Evolutionary conservation across 2,113 vertebrate species (phyloP).

Genomic region (Shinisaurus crocodilurus): DNA sequence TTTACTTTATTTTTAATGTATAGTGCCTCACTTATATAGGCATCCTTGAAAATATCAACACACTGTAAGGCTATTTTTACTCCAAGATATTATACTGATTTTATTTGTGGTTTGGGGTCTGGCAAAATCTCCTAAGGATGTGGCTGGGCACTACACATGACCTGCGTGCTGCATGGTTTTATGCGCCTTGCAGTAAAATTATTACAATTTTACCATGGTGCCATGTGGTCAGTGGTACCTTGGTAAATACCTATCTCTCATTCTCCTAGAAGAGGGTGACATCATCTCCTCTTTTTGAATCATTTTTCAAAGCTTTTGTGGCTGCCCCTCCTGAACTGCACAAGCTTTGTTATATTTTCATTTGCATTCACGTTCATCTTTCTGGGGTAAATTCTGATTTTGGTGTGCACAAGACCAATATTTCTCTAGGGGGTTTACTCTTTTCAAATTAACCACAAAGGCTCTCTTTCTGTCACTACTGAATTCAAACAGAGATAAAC

Average conservation of each 20-base stretch:
- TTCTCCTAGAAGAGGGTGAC: not conserved
- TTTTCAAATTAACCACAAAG: constrained; percentile 42
- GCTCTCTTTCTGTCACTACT: constrained; percentile 22
- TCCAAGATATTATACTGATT: too few relatives aligned
- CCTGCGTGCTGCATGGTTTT: too few relatives aligned
- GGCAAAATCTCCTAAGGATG: not conserved
- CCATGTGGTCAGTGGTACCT: not conserved
- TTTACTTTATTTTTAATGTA: not conserved
- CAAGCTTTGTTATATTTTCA: constrained; percentile 13
- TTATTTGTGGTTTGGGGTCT: too few relatives aligned
- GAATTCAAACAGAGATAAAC: constrained; percentile 33
- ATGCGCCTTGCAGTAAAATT: not conserved
- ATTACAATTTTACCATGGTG: too few relatives aligned
- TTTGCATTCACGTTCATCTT: not conserved
- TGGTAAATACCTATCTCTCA: not conserved
- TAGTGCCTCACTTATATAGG: not conserved
- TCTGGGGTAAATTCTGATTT: not conserved
- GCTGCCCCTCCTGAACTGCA: constrained; percentile 20
- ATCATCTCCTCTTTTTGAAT: not conserved
- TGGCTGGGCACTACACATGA: too few relatives aligned
- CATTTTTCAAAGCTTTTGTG: not conserved
- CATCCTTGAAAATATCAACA: not conserved
- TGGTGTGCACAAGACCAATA: not conserved
- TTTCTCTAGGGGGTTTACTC: not conserved
- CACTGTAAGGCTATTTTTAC: not conserved